Percentiles rank a stretch among this genome's conserved stretches.
phyloP scores from a whole-genome alignment of 2,797 vertebrate species.

The Chelon auratus region DNA sequence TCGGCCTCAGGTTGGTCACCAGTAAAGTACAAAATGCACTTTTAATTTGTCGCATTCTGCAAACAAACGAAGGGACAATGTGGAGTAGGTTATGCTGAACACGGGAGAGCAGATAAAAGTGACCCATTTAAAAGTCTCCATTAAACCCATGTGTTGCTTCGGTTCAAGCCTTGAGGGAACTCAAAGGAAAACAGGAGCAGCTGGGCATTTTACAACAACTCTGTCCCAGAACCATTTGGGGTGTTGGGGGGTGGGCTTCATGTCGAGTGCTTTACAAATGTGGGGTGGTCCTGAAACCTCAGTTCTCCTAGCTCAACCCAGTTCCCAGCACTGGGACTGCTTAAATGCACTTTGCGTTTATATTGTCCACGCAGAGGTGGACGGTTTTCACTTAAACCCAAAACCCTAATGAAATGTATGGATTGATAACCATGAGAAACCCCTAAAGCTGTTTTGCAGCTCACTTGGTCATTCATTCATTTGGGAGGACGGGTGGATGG shows the following conservation, averaged over 20 bases:
- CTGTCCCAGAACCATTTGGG: constrained; percentile 51
- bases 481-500: constrained; percentile 15
- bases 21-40: background rate
- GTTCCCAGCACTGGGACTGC: constrained; percentile 19
- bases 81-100: constrained; percentile 24
- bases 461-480: constrained; percentile 4
- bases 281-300: constrained; percentile 66
- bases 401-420: constrained; percentile 25
- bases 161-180: constrained; percentile 37
- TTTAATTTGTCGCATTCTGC: constrained; percentile 12
- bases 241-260: constrained; percentile 54
- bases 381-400: constrained; percentile 51
- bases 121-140: constrained; percentile 41
- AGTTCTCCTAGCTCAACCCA: constrained; percentile 33
- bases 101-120: constrained; percentile 33
- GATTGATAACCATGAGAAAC: constrained; percentile 38
- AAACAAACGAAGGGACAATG: constrained; percentile 23
- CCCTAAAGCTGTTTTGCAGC: constrained; percentile 38
- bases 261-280: constrained; percentile 56
- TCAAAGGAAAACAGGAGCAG: constrained; percentile 65
- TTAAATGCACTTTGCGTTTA: constrained; percentile 58
- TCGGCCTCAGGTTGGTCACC: constrained; percentile 15
- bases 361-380: constrained; percentile 45
- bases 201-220: constrained; percentile 71
- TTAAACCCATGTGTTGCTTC: constrained; percentile 48